phyloP scores from a whole-genome alignment of 2,888 invertebrate genomes.

The Sclerodermus sp. region DNA sequence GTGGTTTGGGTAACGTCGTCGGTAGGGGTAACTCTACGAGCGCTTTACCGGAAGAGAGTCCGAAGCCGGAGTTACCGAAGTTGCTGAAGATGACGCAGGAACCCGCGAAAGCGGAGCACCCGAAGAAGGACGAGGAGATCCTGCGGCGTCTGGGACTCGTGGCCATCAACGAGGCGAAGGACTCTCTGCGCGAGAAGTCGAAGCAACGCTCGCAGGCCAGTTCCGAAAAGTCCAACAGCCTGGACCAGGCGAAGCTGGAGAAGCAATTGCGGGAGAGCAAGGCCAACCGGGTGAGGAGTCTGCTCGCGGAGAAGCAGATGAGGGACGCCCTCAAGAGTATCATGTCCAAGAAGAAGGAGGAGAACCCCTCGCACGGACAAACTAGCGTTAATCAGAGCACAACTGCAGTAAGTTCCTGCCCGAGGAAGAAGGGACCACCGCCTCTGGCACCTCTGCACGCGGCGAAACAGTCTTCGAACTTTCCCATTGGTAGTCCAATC shows the following conservation, averaged over 20 bases:
- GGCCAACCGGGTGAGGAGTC: constrained; percentile 46
- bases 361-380: constrained; percentile 1
- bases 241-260: constrained; percentile 43
- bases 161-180: constrained; percentile 39
- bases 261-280: constrained; percentile 47
- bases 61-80: not conserved
- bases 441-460: constrained; percentile 44
- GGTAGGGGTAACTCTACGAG: too few species aligned
- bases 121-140: constrained; percentile 44
- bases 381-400: constrained; percentile 15
- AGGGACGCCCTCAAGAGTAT: constrained; percentile 46
- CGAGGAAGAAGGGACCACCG: constrained; percentile 47
- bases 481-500: constrained; percentile 12
- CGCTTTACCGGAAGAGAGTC: constrained; percentile 1
- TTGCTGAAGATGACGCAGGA: not conserved
- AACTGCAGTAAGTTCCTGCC: constrained; percentile 1
- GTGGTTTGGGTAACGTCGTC: too few species aligned
- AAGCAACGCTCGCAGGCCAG: constrained; percentile 23
- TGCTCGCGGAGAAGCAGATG: constrained; percentile 50
- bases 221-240: constrained; percentile 22
- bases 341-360: constrained; percentile 37
- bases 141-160: constrained; percentile 43
- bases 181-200: constrained; percentile 23
- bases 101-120: constrained; percentile 9
- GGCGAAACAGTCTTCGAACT: constrained; percentile 27